Base-by-base conservation (phyloP, 2,888 invertebrate species). In the Xanthorhoe designata region DNA sequence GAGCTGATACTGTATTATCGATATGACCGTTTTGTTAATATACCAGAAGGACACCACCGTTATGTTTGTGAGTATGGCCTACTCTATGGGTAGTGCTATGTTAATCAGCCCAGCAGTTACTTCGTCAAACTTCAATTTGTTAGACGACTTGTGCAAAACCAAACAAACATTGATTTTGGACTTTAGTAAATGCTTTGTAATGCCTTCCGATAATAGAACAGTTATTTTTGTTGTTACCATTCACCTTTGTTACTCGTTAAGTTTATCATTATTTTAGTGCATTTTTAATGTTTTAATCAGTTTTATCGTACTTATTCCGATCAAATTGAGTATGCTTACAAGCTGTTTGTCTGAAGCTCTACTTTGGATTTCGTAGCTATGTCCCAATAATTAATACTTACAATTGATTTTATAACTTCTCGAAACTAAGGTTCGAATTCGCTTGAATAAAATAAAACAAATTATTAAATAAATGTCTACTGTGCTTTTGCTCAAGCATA, bases 31-130 rank as follows among this genome's bases (percentile, higher is more conserved):
- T 81, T 77, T 83, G 87, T 90, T 90, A 89, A 87, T 88, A 85
- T 84, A 90, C 91, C 90, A 88, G 77, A 81, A 85, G 82, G 76
- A 88, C 89, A 89, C 90, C 91, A 89, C 86, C 84, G 69, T 77
- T 84, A 79, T 80, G 68, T 84, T 87, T 81, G 80, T 83, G 73
- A 81, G 80, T 81, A 80, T 68, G 77, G 75, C 70, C 78, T 85
- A 81, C 74, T 78, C 79, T 50, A 51, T 54, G 52, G 53, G 63
- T 67, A 63, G 75, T 58, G 76, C 76, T 70, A 73, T 83, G 90
- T 91, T 90, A 91, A 84, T 89, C 85, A 86, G 89, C 89, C 87
- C 85, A 84, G 84, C 77, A 74, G 38, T 87, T 87, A 85, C 70
- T 79, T 76, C 75, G 73, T 62, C 52, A n/a, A 49, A 52, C 65